Evolutionary conservation across 2,888 invertebrate species (phyloP), one percentile per base, ranked within the genome.

Genomic region (Lissonota sp.): DNA sequence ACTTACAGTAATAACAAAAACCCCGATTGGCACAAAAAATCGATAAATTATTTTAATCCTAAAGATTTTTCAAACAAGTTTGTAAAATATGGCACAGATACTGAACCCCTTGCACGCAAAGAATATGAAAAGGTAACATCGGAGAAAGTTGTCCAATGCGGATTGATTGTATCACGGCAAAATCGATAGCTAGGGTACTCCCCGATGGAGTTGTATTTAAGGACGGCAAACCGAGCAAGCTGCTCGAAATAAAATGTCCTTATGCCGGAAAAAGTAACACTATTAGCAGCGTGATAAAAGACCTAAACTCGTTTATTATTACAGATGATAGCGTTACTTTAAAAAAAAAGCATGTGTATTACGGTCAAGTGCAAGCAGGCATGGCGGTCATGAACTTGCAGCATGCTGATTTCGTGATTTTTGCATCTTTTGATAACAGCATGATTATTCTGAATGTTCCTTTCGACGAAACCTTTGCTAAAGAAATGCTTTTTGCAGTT

Each of bases 1-100:
- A 55, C 55, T 10, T 55, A 55, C 26, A 55, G 55, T 55, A 55
- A 55, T 8, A 55, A 55, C 26, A 55, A 55, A 55, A 55, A 49
- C 8, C 49, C 49, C 12, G 49, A 49, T 49, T 49, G 49, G 49
- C 49, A 49, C 10, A 49, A 49, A 49, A 49, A 49, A 6, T 8
- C 49, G 4, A 49, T 49, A 49, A 55, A 55, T 26, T 55, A 26
- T 16, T 16, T 55, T 16, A 14, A 16, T 26, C 55, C 55, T 16
- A 14, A 55, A 55, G 26, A 16, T 55, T 55, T 55, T 16, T 16
- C 55, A 7, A 55, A 55, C 8, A 55, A 55, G 26, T 55, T 55
- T 16, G 26, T 55, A 55, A 55, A 55, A 16, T 16, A 55, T 26
- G 55, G 55, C 55, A 55, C 55, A 55, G 55, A 55, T 6, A 55